These are phyloP conservation scores for Psilopsiagon aymara DNA, from an alignment of 2,113 vertebrate species.

Conservation along the genomic window DNA sequence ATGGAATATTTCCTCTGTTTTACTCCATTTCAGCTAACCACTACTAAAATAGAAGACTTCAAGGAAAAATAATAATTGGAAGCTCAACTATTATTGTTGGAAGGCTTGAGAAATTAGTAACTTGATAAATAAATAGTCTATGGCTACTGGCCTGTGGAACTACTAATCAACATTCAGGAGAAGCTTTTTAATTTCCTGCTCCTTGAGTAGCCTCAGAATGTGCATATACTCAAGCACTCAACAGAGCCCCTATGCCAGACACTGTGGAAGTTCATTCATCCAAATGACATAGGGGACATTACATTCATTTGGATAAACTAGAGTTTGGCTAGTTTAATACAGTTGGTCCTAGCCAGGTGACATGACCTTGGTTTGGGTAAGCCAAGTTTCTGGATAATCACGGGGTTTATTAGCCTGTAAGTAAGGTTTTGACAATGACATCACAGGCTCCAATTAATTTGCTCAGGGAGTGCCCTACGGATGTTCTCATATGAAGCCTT, in stretches of 20 bases:
- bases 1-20: not conserved
- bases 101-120: conserved; percentile 44
- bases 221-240: not conserved
- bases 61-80: not conserved
- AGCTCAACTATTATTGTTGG: conserved; percentile 49
- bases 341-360: not conserved
- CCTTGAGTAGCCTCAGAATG: not conserved
- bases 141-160: conserved; percentile 17
- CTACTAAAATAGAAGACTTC: not conserved
- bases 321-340: not conserved
- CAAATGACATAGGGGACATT: not conserved
- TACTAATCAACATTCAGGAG: conserved; percentile 33
- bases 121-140: conserved; percentile 33
- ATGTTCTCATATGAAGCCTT: not conserved
- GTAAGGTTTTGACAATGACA: conserved; percentile 18
- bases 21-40: not conserved
- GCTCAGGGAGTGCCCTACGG: not conserved
- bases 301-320: not conserved
- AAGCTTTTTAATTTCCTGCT: conserved; percentile 71
- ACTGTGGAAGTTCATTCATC: not conserved
- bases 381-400: conserved; percentile 26
- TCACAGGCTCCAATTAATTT: conserved; percentile 1
- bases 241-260: not conserved
- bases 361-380: not conserved
- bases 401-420: conserved; percentile 1